Conservation (phyloP, 1,140 invertebrate genomes). For the Doryteuthis pealeii region DNA sequence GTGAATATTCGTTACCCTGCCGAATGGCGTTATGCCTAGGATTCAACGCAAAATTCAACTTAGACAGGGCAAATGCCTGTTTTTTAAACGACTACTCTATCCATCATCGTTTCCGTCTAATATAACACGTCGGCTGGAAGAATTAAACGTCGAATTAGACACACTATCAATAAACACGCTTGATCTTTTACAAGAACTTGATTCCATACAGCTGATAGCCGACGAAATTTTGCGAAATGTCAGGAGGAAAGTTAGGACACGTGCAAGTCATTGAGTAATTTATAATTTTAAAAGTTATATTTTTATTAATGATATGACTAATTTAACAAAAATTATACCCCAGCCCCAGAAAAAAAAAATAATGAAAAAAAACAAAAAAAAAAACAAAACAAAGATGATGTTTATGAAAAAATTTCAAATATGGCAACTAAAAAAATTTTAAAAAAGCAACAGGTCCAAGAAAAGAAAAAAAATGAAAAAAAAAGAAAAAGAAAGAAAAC, state of each 20-base stretch:
- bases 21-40: constrained; percentile 48
- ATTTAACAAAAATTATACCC: no score
- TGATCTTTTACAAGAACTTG: constrained; percentile 22
- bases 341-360: no score
- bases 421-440: no score
- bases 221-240: not conserved
- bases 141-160: constrained; percentile 36
- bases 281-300: no score
- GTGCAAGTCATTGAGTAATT: no score
- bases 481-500: no score
- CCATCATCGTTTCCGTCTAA: constrained; percentile 38
- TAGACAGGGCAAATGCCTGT: constrained; percentile 50
- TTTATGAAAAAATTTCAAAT: no score
- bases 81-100: constrained; percentile 46
- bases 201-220: constrained; percentile 10
- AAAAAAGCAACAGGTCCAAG: no score
- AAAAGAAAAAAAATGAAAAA: no score
- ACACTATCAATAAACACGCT: constrained; percentile 23
- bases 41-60: constrained; percentile 53
- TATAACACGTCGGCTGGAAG: constrained; percentile 26
- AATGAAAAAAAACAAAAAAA: no score
- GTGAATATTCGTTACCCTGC: constrained; percentile 43
- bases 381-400: no score
- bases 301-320: no score
- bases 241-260: not conserved